Base-by-base conservation (phyloP, 2,113 vertebrate species). In the Acrocephalus arundinaceus region DNA sequence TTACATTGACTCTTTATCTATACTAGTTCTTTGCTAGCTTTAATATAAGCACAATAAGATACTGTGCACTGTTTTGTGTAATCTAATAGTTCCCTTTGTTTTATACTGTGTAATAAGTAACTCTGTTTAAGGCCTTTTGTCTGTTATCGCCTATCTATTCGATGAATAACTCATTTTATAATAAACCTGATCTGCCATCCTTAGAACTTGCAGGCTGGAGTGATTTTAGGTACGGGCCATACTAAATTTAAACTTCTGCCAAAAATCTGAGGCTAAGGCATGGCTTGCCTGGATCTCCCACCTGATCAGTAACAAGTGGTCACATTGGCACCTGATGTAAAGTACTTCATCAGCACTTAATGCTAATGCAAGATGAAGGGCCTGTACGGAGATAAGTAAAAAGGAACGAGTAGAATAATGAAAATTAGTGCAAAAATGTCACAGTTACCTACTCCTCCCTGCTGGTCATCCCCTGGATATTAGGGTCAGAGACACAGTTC, bases 161-260 rank as follows among this genome's bases (percentile, higher is more conserved):
- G 31, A 59, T 31, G 31, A 59, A 51, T 43, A 67, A 59, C 7
- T 31, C 4, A 51, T 43, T 59, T 67, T 59, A 31, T 21, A 51
- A 58, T 49, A 35, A 49, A 35, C 16, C 13, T 20, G 45, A 25
- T 35, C 20, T 35, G 25, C 52, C 45, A 43, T 51, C 35, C 72
- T 25, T 43, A 59, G 45, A 85, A 67, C 21, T 43, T 58, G 43
- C 30, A 67, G 52, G 35, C 45, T 7, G 3, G 13, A 51, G 31
- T 0, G 1, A 51, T 67, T 49, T 67, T 51, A 76, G 52, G 62
- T 31, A 16, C 0, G 1, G 24, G 13, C 5, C 24, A 57, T 23
- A n/a, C 13, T n/a, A 49, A 66, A 48, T 66, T 66, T 48, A 57
- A 85, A 39, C 18, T 57, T 59, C 59, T 85, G 70, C 15, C 16